A percentile compares a stretch with the other conserved stretches of the same genome.
Conservation (phyloP, 2,113 vertebrate genomes). For the Atractosteus spatula region DNA sequence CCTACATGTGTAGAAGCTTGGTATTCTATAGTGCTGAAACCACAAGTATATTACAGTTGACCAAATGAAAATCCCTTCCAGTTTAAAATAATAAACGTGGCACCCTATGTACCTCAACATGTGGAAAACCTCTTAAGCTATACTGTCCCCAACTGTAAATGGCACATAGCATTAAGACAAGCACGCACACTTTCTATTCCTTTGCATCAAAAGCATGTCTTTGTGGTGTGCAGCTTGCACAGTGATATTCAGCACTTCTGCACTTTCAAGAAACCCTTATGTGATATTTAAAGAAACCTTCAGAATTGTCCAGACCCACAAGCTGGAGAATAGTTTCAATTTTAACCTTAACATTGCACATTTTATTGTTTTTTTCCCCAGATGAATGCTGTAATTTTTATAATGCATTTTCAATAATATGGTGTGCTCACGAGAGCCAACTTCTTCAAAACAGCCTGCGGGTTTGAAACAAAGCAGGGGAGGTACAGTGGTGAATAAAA, state of each 20-base stretch:
- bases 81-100: slow-evolving; percentile 49
- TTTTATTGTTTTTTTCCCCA: slow-evolving; percentile 22
- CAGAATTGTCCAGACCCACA: slow-evolving; percentile 47
- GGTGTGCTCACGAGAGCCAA: slow-evolving; percentile 25
- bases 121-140: slow-evolving; percentile 36
- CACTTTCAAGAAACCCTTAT: slow-evolving; percentile 34
- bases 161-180: slow-evolving; percentile 53
- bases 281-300: slow-evolving; percentile 59
- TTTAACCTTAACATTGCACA: slow-evolving; percentile 23
- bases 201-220: slow-evolving; percentile 45
- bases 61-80: slow-evolving; percentile 32
- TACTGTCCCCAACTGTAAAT: slow-evolving; percentile 37
- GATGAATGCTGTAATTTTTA: slow-evolving; percentile 36
- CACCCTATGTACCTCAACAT: slow-evolving; percentile 53
- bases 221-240: slow-evolving; percentile 31
- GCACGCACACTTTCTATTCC: slow-evolving; percentile 30
- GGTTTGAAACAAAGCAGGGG: slow-evolving; percentile 21
- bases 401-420: slow-evolving; percentile 28
- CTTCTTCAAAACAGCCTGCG: slow-evolving; percentile 19
- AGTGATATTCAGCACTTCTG: slow-evolving; percentile 22
- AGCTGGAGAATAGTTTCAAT: slow-evolving; percentile 26
- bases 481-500: slow-evolving; percentile 4
- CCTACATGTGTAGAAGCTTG: slow-evolving; percentile 12
- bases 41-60: slow-evolving; percentile 44
- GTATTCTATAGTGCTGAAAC: slow-evolving; percentile 41